Conservation (phyloP, 2,113 vertebrate species). For the Benitochromis conjunctus region DNA sequence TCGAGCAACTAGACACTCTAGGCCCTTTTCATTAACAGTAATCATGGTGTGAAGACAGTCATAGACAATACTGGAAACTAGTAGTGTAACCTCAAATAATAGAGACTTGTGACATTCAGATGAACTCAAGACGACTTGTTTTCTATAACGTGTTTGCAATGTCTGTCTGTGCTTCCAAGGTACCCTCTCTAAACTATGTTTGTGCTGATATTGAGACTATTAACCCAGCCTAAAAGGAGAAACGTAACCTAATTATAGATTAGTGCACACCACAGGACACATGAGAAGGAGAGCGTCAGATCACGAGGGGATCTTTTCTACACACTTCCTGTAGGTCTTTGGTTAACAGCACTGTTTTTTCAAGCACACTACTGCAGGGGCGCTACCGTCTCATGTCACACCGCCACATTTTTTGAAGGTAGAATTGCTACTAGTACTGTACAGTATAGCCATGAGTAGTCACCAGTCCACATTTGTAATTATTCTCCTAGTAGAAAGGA, state of each 20-base stretch:
- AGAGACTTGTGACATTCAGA: slow-evolving; percentile 63
- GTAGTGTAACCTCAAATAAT: slow-evolving; percentile 64
- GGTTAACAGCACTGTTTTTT: slow-evolving; percentile 65
- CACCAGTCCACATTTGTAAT: slow-evolving; percentile 58
- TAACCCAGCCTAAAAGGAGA: slow-evolving; percentile 54
- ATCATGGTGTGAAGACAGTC: slow-evolving; percentile 62
- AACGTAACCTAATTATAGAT: slow-evolving; percentile 52
- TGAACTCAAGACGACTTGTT: slow-evolving; percentile 63
- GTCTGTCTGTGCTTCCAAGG: slow-evolving; percentile 75
- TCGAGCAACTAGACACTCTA: slow-evolving; percentile 57
- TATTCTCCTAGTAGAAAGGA: slow-evolving; percentile 46
- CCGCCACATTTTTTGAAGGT: slow-evolving; percentile 1
- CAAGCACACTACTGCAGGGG: slow-evolving; percentile 66
- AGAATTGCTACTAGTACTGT: slow-evolving; percentile 54
- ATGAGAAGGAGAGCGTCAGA: slow-evolving; percentile 35
- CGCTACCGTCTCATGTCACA: slow-evolving; percentile 13
- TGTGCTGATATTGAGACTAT: slow-evolving; percentile 56
- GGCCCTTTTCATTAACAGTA: slow-evolving; percentile 61
- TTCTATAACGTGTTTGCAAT: slow-evolving; percentile 68
- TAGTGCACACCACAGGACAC: slow-evolving; percentile 30
- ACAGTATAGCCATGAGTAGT: slow-evolving; percentile 58
- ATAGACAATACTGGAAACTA: slow-evolving; percentile 67
- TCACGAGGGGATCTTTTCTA: slow-evolving; percentile 34
- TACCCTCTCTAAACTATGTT: slow-evolving; percentile 70
- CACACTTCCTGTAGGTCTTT: slow-evolving; percentile 51